These are phyloP conservation scores for Machimus atricapillus DNA, from an alignment of 2,888 invertebrate genomes.

Conservation along the genomic window DNA sequence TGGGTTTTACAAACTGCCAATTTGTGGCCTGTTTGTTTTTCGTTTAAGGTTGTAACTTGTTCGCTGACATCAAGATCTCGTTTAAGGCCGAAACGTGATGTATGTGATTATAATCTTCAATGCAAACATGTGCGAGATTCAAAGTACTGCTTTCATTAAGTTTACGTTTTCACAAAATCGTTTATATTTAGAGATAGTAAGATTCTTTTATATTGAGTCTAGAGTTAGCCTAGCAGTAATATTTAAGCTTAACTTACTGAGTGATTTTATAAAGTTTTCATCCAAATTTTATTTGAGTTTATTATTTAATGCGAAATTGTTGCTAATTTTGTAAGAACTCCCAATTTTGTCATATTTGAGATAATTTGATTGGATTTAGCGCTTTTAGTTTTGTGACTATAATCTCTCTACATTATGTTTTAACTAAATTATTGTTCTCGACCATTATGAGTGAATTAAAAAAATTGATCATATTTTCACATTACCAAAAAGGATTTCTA, in stretches of 20 bases:
- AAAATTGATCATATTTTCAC: not conserved
- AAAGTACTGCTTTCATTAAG: not conserved
- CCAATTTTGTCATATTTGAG: not conserved
- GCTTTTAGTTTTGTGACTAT: not conserved
- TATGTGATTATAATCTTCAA: constrained; percentile 20
- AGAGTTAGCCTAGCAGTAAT: not conserved
- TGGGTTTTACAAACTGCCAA: not conserved
- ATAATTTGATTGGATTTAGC: not conserved
- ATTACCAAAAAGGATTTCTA: not conserved
- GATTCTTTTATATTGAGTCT: not conserved
- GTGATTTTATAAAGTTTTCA: not conserved
- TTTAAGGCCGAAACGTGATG: constrained; percentile 30
- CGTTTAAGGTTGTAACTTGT: not conserved
- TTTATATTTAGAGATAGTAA: not conserved
- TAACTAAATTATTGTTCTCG: not conserved
- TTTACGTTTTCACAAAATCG: not conserved
- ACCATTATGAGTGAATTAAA: too few species aligned
- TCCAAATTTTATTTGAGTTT: not conserved
- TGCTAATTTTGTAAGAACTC: not conserved
- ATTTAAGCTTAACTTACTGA: not conserved
- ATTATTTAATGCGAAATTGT: not conserved
- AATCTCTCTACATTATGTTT: not conserved
- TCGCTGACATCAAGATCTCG: constrained; percentile 7
- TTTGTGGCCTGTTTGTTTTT: not conserved
- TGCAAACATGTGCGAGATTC: constrained; percentile 4